These are phyloP conservation scores for Scopus umbretta DNA, from an alignment of 2,113 vertebrate species.

Conservation along the genomic window DNA sequence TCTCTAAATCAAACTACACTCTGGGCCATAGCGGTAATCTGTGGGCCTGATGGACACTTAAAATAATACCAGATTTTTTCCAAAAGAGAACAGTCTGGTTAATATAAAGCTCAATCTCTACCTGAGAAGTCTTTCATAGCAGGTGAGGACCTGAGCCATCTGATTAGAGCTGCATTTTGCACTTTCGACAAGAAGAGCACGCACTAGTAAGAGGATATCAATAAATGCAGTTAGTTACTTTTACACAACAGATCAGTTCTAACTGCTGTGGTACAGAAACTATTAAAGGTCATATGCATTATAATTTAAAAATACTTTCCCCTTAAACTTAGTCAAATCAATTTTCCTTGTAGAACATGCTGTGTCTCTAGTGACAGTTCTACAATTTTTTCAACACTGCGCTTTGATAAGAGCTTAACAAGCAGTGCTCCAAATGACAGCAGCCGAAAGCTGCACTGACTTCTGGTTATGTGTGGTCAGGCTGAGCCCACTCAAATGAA, in stretches of 20 bases:
- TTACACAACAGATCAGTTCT: not conserved
- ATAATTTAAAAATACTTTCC: not conserved
- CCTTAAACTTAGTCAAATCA: not conserved
- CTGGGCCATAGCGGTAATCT: not conserved
- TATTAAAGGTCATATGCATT: not conserved
- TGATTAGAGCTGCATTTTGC: not conserved
- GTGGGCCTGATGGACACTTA: not conserved
- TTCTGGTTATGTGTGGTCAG: not conserved
- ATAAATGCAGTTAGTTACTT: not conserved
- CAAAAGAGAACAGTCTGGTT: not conserved
- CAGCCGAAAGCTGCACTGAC: not conserved
- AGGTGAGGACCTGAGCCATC: not conserved
- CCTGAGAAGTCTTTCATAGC: not conserved
- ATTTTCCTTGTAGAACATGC: not conserved
- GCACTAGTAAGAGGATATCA: not conserved
- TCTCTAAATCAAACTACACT: not conserved
- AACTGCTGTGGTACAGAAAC: not conserved
- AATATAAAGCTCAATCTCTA: not conserved
- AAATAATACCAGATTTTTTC: not conserved
- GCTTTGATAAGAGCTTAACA: not conserved
- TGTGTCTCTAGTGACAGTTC: not conserved
- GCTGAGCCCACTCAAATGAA: not conserved
- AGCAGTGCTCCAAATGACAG: not conserved
- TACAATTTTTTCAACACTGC: not conserved
- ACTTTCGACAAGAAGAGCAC: not conserved